A percentile compares a stretch with the other conserved stretches of the same genome.
These are phyloP conservation scores for Echinops telfairi DNA, from an alignment of 2,113 vertebrate species.

Conservation along the genomic window DNA sequence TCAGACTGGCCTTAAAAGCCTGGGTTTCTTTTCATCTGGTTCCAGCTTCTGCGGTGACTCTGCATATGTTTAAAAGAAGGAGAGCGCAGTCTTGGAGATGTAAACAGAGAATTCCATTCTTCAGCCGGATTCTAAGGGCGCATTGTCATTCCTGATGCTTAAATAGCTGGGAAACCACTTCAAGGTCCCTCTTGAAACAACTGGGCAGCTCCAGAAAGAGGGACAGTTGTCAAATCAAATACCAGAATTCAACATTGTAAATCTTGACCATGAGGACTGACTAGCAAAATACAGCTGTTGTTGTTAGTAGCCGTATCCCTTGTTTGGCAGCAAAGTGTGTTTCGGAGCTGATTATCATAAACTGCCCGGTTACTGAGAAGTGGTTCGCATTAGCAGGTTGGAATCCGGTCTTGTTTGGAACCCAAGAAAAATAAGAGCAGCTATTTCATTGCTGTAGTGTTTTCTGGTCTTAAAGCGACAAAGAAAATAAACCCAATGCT, in stretches of 20 bases:
- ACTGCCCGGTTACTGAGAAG: conserved; percentile 66
- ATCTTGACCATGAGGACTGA: conserved; percentile 82
- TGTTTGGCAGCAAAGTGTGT: conserved; percentile 52
- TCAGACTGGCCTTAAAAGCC: conserved; percentile 86
- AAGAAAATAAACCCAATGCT: conserved; percentile 59
- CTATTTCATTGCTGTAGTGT: conserved; percentile 59
- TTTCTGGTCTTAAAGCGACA: conserved; percentile 73
- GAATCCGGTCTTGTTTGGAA: conserved; percentile 59
- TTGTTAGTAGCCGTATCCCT: conserved; percentile 58
- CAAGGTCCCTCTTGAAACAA: conserved; percentile 88
- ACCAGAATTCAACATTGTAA: conserved; percentile 81
- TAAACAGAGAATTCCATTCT: conserved; percentile 89
- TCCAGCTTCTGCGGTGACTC: conserved; percentile 88
- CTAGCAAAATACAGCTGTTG: conserved; percentile 86
- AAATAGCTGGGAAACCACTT: conserved; percentile 91
- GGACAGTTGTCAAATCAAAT: conserved; percentile 86
- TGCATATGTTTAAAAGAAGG: conserved; percentile 88
- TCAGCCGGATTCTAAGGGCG: conserved; percentile 84
- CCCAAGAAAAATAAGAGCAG: conserved; percentile 71
- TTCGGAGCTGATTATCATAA: conserved; percentile 71
- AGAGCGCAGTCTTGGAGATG: conserved; percentile 85
- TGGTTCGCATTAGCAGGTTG: conserved; percentile 73
- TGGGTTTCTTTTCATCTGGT: conserved; percentile 88
- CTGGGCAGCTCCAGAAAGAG: conserved; percentile 87
- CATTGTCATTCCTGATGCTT: conserved; percentile 87